A percentile compares a stretch with the other conserved stretches of the same genome.
Evolutionary conservation across 37 sponge, comb jelly and placozoan genomes (phyloP).

Genomic region (Spongilla lacustris): DNA sequence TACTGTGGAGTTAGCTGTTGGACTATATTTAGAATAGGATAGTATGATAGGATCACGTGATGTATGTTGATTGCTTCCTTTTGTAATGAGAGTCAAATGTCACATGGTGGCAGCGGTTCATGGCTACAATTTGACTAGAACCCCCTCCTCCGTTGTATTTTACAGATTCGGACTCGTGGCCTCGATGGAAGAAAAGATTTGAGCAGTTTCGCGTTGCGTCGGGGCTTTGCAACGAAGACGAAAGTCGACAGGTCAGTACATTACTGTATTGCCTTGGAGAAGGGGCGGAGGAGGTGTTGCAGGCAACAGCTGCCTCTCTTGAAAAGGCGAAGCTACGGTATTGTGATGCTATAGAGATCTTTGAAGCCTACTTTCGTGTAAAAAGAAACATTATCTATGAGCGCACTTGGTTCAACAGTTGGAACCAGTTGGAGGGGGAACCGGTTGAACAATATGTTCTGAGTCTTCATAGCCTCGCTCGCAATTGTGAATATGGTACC

Average conservation of each 20-base stretch:
- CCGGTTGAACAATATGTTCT: constrained; percentile 18
- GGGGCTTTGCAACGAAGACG: constrained; percentile 3
- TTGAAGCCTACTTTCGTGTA: too few relatives aligned
- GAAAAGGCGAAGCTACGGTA: too few relatives aligned
- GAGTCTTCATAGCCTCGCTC: neutral
- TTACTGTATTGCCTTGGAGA: constrained; percentile 44
- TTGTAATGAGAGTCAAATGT: too few relatives aligned
- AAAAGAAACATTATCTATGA: neutral
- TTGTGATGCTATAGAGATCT: too few relatives aligned
- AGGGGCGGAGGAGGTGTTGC: constrained; percentile 15
- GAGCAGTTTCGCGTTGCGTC: constrained; percentile 23
- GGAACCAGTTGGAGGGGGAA: constrained; percentile 22
- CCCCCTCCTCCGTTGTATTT: constrained; percentile 25
- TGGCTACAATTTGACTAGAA: constrained; percentile 3
- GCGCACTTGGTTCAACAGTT: neutral
- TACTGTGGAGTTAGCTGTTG: too few relatives aligned
- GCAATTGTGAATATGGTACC: constrained; percentile 4
- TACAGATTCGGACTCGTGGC: constrained; percentile 14
- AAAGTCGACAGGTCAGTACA: constrained; percentile 15
- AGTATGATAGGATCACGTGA: too few relatives aligned
- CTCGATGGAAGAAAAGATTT: constrained; percentile 10
- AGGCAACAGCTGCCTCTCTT: too few relatives aligned
- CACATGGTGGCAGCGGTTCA: constrained; percentile 42
- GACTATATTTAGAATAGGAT: too few relatives aligned
- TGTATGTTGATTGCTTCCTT: too few relatives aligned